Percentiles rank a stretch among this genome's conserved stretches.
phyloP scores from a whole-genome alignment of 2,888 invertebrate genomes.

The Philopedon plagiatum region DNA sequence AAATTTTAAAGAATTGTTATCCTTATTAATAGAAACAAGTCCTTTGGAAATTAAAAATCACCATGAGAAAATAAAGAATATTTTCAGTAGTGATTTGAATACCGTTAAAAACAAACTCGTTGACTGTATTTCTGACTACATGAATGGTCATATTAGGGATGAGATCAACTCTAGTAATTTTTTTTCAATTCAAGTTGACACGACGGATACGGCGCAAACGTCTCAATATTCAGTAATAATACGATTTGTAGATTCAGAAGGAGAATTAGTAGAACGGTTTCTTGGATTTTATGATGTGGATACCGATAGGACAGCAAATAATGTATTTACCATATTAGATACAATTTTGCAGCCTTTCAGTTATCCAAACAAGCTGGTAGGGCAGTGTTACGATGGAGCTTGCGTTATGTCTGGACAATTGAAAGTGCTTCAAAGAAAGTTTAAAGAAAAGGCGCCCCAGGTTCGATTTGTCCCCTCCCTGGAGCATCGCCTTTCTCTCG shows the following conservation, averaged over 20 bases:
- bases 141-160: slow-evolving; percentile 45
- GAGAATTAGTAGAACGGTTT: slow-evolving; percentile 47
- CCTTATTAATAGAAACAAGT: slow-evolving; percentile 44
- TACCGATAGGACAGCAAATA: slow-evolving; percentile 31
- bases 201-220: slow-evolving; percentile 52
- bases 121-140: slow-evolving; percentile 52
- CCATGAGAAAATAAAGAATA: slow-evolving; percentile 48
- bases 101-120: slow-evolving; percentile 53
- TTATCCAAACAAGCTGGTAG: slow-evolving; percentile 51
- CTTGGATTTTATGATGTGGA: slow-evolving; percentile 54
- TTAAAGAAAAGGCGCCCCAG: slow-evolving; percentile 50
- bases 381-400: slow-evolving; percentile 55
- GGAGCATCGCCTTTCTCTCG: slow-evolving; percentile 52
- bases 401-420: slow-evolving; percentile 34
- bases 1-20: no score
- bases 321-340: slow-evolving; percentile 23
- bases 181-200: slow-evolving; percentile 53
- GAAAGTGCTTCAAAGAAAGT: slow-evolving; percentile 47
- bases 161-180: slow-evolving; percentile 48
- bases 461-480: slow-evolving; percentile 41
- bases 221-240: slow-evolving; percentile 51
- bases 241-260: slow-evolving; percentile 47
- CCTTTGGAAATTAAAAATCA: slow-evolving; percentile 48
- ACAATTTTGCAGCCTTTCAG: slow-evolving; percentile 44
- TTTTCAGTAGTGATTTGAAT: slow-evolving; percentile 47